These are phyloP conservation scores for Mimas tiliae DNA, from an alignment of 2,888 invertebrate genomes.

Conservation along the genomic window DNA sequence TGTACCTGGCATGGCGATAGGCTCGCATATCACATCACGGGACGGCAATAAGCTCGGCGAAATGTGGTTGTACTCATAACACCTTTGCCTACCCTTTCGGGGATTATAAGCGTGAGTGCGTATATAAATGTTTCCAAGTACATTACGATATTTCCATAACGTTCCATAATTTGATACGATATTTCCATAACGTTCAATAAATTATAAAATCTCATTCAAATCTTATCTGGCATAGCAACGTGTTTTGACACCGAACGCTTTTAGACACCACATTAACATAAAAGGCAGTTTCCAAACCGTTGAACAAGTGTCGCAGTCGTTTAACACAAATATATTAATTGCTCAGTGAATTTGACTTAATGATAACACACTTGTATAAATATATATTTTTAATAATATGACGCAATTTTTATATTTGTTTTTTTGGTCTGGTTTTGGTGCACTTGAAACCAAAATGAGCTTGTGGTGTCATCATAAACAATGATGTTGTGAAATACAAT, in stretches of 20 bases:
- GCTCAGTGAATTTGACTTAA: slow-evolving; percentile 27
- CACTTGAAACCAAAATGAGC: not conserved
- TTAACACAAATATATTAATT: slow-evolving; percentile 26
- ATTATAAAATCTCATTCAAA: slow-evolving; percentile 9
- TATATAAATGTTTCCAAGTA: too few species aligned
- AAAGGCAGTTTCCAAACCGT: slow-evolving; percentile 20
- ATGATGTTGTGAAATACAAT: not conserved
- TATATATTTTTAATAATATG: not conserved
- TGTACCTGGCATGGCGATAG: too few species aligned
- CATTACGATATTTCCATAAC: too few species aligned
- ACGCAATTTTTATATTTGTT: not conserved
- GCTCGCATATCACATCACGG: too few species aligned
- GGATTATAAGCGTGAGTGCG: too few species aligned
- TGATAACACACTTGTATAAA: slow-evolving; percentile 28
- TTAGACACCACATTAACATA: slow-evolving; percentile 7
- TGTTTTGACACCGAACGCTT: not conserved
- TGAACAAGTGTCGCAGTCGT: slow-evolving; percentile 28
- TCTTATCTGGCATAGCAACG: slow-evolving; percentile 1
- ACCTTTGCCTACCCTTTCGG: too few species aligned
- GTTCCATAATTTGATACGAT: not conserved
- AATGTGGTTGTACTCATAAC: too few species aligned
- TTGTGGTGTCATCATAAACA: not conserved
- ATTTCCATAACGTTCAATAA: not conserved
- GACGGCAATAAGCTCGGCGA: too few species aligned
- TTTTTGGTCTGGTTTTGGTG: not conserved